Evolutionary conservation across 2,113 vertebrate species (phyloP).

Genomic region (Ameiurus melas): DNA sequence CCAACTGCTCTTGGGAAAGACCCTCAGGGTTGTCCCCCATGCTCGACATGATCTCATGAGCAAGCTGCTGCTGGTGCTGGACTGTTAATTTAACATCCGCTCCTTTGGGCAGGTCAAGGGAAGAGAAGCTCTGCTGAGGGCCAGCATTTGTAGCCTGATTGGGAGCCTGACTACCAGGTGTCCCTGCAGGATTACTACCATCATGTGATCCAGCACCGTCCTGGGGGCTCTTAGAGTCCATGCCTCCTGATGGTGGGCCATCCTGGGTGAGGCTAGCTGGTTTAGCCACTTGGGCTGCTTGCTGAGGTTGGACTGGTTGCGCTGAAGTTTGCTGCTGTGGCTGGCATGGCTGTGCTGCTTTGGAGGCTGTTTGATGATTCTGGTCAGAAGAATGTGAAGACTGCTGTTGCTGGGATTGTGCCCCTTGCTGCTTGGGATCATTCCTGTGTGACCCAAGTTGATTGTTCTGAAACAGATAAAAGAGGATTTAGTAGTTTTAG

Average conservation of each 20-base stretch:
- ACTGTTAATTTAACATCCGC: constrained; percentile 68
- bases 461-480: constrained; percentile 78
- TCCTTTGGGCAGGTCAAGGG: constrained; percentile 58
- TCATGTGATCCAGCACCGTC: constrained; percentile 81
- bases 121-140: constrained; percentile 77
- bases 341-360: constrained; percentile 85
- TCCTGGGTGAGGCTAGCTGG: constrained; percentile 80
- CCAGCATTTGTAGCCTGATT: constrained; percentile 68
- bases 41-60: constrained; percentile 82
- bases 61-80: constrained; percentile 79
- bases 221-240: constrained; percentile 89
- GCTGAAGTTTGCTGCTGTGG: constrained; percentile 65
- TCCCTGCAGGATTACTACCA: constrained; percentile 77
- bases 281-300: constrained; percentile 62
- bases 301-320: constrained; percentile 72
- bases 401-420: constrained; percentile 69
- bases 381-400: constrained; percentile 82
- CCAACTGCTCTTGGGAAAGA: constrained; percentile 95
- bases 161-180: constrained; percentile 76
- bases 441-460: constrained; percentile 83
- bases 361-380: constrained; percentile 87
- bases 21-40: constrained; percentile 96
- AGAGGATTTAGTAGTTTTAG: not conserved
- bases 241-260: constrained; percentile 75
- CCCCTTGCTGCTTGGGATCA: constrained; percentile 79